Evolutionary conservation across 2,113 vertebrate species (phyloP).

Genomic region (Motacilla tschutschensis): DNA sequence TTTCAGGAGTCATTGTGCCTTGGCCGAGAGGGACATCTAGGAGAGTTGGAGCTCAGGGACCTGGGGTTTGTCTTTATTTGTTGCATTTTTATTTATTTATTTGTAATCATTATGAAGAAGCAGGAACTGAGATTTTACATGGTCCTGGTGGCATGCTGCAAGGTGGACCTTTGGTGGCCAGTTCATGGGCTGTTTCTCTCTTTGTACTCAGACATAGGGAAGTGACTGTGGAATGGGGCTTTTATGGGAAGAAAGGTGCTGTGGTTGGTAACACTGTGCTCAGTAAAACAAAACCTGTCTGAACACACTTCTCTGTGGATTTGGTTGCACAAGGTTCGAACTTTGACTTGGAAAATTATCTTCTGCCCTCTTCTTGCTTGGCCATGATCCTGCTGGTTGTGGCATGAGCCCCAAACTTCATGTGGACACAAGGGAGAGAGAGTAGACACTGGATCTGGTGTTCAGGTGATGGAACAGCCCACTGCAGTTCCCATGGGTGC

Average conservation of each 20-base stretch:
- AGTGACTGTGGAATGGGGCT: neutral
- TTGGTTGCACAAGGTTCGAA: neutral
- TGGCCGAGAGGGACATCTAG: constrained; percentile 31
- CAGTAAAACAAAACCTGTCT: neutral
- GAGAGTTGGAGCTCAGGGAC: neutral
- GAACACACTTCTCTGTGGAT: neutral
- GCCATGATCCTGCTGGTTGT: neutral
- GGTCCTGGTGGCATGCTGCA: neutral
- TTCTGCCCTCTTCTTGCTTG: neutral
- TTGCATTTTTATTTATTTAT: neutral
- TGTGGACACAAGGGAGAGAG: fast-evolving
- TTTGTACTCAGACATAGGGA: neutral
- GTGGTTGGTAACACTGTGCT: neutral
- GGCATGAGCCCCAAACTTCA: neutral
- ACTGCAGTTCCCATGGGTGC: neutral
- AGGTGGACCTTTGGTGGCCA: neutral
- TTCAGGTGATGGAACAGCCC: neutral
- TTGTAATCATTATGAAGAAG: neutral
- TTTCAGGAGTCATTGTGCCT: neutral
- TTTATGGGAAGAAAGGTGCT: neutral
- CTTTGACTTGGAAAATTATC: neutral
- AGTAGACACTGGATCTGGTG: neutral
- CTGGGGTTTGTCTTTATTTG: no score
- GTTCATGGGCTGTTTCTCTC: neutral
- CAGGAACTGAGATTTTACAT: neutral